These are phyloP conservation scores for Macroglossus sobrinus DNA, from an alignment of 2,113 vertebrate species.

Conservation along the genomic window DNA sequence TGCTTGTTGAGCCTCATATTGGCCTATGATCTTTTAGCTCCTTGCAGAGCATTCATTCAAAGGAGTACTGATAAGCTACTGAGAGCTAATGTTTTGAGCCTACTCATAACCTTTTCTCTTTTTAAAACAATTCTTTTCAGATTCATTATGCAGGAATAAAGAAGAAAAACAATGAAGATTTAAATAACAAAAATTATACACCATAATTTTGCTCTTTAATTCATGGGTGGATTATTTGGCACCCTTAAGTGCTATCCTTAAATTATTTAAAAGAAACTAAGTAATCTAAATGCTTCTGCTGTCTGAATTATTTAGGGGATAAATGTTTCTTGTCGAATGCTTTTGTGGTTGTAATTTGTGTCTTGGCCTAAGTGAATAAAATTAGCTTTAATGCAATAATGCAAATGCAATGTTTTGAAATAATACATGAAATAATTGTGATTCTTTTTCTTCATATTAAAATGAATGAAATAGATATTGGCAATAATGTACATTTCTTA, in stretches of 20 bases:
- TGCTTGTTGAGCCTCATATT: not conserved
- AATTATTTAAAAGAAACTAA: constrained; percentile 81
- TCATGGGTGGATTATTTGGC: constrained; percentile 50
- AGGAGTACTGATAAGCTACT: not conserved
- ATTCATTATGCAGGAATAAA: constrained; percentile 51
- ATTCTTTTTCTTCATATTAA: constrained; percentile 30
- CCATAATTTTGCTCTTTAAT: constrained; percentile 52
- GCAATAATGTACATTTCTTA: constrained; percentile 5
- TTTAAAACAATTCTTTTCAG: constrained; percentile 15
- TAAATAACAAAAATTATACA: constrained; percentile 48
- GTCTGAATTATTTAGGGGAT: constrained; percentile 79
- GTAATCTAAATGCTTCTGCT: constrained; percentile 68
- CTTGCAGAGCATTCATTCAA: constrained; percentile 42
- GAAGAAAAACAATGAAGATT: constrained; percentile 42
- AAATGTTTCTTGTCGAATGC: constrained; percentile 75
- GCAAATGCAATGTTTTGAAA: constrained; percentile 49
- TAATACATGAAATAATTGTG: constrained; percentile 29
- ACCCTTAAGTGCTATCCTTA: constrained; percentile 58
- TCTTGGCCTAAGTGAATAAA: constrained; percentile 70
- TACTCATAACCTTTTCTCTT: constrained; percentile 16
- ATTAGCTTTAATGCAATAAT: constrained; percentile 68
- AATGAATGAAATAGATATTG: constrained; percentile 14
- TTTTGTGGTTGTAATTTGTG: constrained; percentile 71
- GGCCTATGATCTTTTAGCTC: constrained; percentile 1
- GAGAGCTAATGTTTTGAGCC: not conserved